Evolutionary conservation across 2,888 invertebrate species (phyloP).

Genomic region (Scaptomyza reducta): DNA sequence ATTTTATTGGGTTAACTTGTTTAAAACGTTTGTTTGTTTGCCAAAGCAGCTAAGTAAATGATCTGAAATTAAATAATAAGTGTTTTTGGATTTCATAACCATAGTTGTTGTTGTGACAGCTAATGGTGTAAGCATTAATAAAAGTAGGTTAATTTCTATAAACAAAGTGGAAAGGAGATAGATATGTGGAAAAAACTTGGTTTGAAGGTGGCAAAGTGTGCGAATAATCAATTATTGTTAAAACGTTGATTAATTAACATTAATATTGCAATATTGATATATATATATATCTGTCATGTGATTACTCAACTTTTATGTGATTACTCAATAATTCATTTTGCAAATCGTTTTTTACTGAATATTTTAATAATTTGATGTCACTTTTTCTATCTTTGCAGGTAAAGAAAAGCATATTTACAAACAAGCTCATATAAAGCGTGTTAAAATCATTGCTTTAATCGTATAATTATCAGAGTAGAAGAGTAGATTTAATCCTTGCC

Average conservation of each 20-base stretch:
- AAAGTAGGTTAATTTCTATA: slow-evolving; percentile 65
- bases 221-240: not conserved
- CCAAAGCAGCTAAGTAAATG: slow-evolving; percentile 50
- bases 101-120: slow-evolving; percentile 31
- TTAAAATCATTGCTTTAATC: not conserved
- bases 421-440: too few species aligned
- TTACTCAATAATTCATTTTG: not conserved
- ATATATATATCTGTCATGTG: not conserved
- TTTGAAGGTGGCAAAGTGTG: not conserved
- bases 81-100: slow-evolving; percentile 62
- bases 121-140: slow-evolving; percentile 41
- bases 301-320: not conserved
- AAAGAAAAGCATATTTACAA: too few species aligned
- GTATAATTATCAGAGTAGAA: not conserved
- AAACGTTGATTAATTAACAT: not conserved
- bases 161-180: slow-evolving; percentile 9
- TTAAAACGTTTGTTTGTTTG: slow-evolving; percentile 21
- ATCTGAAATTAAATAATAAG: slow-evolving; percentile 57
- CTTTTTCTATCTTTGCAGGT: too few species aligned
- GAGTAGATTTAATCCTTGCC: not conserved
- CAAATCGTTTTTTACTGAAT: not conserved
- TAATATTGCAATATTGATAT: not conserved
- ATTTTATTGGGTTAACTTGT: not conserved
- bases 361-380: not conserved
- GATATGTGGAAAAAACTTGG: not conserved